phyloP scores from a whole-genome alignment of 2,888 invertebrate genomes.

The Campoplex nolae region DNA sequence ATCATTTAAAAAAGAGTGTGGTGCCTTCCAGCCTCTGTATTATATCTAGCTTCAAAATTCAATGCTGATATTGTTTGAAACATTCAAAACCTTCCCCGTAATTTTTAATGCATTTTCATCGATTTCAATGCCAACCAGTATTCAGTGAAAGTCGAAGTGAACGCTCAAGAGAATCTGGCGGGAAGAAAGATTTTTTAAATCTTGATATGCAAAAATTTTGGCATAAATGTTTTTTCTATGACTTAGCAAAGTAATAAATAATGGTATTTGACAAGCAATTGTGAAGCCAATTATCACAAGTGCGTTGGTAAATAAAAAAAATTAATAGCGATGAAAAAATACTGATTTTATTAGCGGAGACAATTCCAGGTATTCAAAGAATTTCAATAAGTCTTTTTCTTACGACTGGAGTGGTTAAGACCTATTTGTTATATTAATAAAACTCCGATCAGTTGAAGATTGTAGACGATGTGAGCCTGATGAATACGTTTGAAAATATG shows the following conservation, averaged over 20 bases:
- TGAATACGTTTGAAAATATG: background rate
- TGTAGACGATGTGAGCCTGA: background rate
- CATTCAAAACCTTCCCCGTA: background rate
- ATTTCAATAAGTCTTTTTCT: background rate
- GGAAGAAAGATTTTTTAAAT: background rate
- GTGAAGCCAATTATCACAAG: background rate
- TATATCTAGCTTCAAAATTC: background rate
- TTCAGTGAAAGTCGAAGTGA: background rate
- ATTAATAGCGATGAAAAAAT: background rate
- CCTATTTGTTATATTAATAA: background rate
- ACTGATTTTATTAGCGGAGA: background rate
- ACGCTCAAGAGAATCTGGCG: background rate
- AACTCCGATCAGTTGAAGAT: background rate
- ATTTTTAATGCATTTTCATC: background rate
- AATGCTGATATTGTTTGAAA: background rate
- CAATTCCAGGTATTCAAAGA: background rate
- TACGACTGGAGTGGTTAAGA: background rate
- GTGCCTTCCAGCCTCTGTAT: background rate
- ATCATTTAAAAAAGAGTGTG: too few relatives aligned
- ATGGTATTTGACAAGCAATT: background rate
- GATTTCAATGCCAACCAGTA: conserved; percentile 1
- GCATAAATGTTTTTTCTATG: background rate
- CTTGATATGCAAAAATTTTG: background rate
- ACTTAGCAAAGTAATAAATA: background rate
- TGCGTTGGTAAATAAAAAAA: background rate